These are phyloP conservation scores for Ondatra zibethicus DNA, from an alignment of 2,113 vertebrate genomes.

Conservation along the genomic window DNA sequence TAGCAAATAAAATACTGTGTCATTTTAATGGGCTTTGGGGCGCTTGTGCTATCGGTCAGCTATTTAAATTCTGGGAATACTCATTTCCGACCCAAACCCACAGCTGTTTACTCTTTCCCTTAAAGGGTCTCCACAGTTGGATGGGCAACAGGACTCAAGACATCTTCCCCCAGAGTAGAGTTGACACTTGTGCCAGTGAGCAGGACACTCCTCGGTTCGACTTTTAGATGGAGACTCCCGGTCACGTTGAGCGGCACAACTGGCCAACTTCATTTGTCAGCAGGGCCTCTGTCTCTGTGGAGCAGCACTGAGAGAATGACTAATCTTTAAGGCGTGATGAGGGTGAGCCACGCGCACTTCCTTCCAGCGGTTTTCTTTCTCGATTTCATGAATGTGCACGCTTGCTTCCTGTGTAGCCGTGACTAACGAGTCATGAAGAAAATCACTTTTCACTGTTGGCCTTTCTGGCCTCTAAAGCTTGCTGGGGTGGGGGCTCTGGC, in stretches of 20 bases:
- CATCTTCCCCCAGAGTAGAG: background rate
- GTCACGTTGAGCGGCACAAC: background rate
- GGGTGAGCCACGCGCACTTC: background rate
- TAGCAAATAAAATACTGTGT: background rate
- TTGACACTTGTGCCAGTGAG: background rate
- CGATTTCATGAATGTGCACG: background rate
- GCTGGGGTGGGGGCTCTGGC: background rate
- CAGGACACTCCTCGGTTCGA: background rate
- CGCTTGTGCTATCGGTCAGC: background rate
- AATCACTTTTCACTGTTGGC: background rate
- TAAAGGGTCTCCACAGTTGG: background rate
- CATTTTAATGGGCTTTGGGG: constrained; percentile 15
- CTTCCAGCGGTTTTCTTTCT: background rate
- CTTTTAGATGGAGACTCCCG: background rate
- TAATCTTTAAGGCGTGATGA: background rate
- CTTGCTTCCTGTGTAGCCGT: constrained; percentile 22
- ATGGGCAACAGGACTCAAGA: background rate
- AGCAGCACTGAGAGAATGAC: background rate
- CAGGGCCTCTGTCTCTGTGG: background rate
- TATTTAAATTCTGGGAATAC: background rate
- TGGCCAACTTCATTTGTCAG: background rate
- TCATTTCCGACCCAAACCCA: background rate
- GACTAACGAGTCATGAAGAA: constrained; percentile 28
- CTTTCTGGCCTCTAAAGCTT: background rate
- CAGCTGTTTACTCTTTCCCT: background rate